phyloP scores from a whole-genome alignment of 2,797 vertebrate species.

The Agapornis canus region DNA sequence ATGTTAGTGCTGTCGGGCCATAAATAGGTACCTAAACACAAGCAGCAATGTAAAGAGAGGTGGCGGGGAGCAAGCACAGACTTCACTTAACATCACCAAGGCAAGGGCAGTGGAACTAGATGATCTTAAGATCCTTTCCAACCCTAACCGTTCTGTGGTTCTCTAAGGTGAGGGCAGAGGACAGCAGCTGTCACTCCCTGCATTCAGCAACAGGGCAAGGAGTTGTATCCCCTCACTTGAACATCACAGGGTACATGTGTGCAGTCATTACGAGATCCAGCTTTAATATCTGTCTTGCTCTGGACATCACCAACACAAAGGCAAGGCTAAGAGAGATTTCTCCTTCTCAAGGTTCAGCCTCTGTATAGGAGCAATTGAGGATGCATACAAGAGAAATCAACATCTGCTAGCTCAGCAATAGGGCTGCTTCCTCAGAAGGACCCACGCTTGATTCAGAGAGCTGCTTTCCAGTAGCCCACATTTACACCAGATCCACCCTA shows the following conservation, averaged over 20 bases:
- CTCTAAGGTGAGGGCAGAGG: background rate
- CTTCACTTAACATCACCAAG: background rate
- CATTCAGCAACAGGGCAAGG: fast-evolving
- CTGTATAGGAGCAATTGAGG: background rate
- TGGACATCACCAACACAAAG: background rate
- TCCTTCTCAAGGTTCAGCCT: background rate
- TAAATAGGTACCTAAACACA: background rate
- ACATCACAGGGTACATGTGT: fast-evolving
- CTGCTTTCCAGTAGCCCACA: background rate
- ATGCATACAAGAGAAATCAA: background rate
- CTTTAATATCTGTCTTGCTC: background rate
- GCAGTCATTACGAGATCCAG: background rate
- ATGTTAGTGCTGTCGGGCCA: background rate
- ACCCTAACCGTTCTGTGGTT: background rate
- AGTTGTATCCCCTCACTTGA: background rate
- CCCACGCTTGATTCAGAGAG: background rate
- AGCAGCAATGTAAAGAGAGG: background rate
- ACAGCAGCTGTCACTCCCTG: fast-evolving
- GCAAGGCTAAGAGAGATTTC: background rate
- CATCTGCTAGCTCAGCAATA: fast-evolving
- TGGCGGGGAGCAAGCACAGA: background rate
- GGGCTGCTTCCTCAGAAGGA: background rate
- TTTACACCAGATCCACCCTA: background rate
- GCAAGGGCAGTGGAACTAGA: background rate
- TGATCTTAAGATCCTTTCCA: background rate